Evolutionary conservation across 1,140 invertebrate species (phyloP).

Genomic region (Drosophila ananassae): DNA sequence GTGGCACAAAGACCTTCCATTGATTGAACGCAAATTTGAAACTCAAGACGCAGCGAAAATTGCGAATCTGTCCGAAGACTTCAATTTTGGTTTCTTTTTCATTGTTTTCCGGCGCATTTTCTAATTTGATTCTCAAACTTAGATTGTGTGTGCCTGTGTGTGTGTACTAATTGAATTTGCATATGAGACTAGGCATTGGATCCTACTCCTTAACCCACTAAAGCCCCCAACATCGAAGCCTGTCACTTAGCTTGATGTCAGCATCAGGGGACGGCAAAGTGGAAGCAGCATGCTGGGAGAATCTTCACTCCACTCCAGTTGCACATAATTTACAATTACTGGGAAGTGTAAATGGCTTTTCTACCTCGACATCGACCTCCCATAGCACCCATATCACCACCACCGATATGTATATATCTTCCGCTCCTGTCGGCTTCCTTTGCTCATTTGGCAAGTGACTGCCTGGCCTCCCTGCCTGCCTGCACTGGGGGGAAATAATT

Average conservation of each 20-base stretch:
- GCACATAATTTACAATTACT: constrained; percentile 75
- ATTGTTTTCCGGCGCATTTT: constrained; percentile 48
- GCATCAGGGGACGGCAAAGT: constrained; percentile 38
- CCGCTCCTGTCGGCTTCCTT: constrained; percentile 33
- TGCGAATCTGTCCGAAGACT: constrained; percentile 15
- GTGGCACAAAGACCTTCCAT: constrained; percentile 33
- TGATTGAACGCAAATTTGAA: constrained; percentile 48
- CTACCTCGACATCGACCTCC: constrained; percentile 18
- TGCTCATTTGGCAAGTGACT: constrained; percentile 42
- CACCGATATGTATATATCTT: neutral
- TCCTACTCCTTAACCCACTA: constrained; percentile 18
- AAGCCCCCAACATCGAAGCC: constrained; percentile 1
- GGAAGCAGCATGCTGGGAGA: constrained; percentile 25
- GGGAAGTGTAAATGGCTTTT: constrained; percentile 68
- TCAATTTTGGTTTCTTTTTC: constrained; percentile 27
- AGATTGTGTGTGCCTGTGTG: constrained; percentile 12
- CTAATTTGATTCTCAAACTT: constrained; percentile 55
- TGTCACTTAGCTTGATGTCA: constrained; percentile 52
- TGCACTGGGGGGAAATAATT: constrained; percentile 36
- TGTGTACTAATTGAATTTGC: constrained; percentile 65
- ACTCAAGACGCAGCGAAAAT: constrained; percentile 15
- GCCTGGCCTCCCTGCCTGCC: neutral
- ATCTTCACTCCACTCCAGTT: constrained; percentile 20
- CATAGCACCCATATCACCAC: neutral
- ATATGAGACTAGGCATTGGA: constrained; percentile 38